These are phyloP conservation scores for Branchellion lobata DNA, from an alignment of 2,888 invertebrate species.

Conservation along the genomic window DNA sequence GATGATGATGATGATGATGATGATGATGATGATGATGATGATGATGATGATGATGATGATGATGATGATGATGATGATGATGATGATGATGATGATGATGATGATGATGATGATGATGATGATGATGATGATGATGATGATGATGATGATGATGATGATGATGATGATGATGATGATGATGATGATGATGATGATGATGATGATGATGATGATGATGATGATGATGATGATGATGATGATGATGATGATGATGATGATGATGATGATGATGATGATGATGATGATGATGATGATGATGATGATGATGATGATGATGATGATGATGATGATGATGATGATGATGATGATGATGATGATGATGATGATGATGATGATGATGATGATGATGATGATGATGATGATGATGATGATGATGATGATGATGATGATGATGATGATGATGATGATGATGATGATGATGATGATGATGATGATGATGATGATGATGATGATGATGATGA, in stretches of 20 bases:
- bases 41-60: slow-evolving; percentile 18
- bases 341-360: slow-evolving; percentile 18
- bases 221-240: slow-evolving; percentile 18
- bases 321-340: slow-evolving; percentile 18
- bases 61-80: slow-evolving; percentile 18
- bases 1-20: slow-evolving; percentile 18
- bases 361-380: slow-evolving; percentile 18
- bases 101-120: slow-evolving; percentile 18
- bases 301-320: slow-evolving; percentile 21
- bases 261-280: slow-evolving; percentile 18
- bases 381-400: slow-evolving; percentile 18
- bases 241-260: slow-evolving; percentile 21
- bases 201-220: slow-evolving; percentile 18
- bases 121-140: slow-evolving; percentile 18
- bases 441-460: slow-evolving; percentile 23
- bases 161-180: slow-evolving; percentile 18
- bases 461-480: slow-evolving; percentile 18
- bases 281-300: slow-evolving; percentile 18
- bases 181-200: slow-evolving; percentile 21
- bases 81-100: slow-evolving; percentile 18
- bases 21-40: slow-evolving; percentile 23
- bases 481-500: slow-evolving; percentile 18
- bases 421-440: slow-evolving; percentile 18
- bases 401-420: slow-evolving; percentile 18
- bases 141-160: slow-evolving; percentile 18